These are phyloP conservation scores for Lytechinus variegatus DNA, from an alignment of 35 echinoderm and acorn worm genomes.

Conservation along the genomic window DNA sequence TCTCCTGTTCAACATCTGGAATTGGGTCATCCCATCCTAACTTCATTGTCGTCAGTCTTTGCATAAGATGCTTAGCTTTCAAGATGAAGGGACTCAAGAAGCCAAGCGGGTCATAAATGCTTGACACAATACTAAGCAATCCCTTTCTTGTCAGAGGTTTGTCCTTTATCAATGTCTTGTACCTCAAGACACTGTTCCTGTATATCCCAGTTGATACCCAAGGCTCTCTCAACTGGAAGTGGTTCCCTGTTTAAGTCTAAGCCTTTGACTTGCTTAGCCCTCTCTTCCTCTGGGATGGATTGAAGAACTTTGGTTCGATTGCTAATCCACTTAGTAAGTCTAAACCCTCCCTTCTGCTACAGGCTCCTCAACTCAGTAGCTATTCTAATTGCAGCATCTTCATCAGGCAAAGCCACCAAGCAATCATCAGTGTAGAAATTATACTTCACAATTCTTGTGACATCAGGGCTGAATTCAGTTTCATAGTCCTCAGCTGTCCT, in stretches of 20 bases:
- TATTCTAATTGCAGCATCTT: conserved; percentile 27
- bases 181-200: conserved; percentile 52
- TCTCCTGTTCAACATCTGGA: background rate
- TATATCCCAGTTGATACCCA: conserved; percentile 63
- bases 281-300: conserved; percentile 58
- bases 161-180: conserved; percentile 1
- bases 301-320: conserved; percentile 54
- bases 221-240: conserved; percentile 56
- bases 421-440: conserved; percentile 78
- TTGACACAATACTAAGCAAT: conserved; percentile 52
- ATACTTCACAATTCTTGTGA: background rate
- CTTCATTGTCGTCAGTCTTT: conserved; percentile 42
- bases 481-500: conserved; percentile 51
- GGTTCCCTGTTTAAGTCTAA: conserved; percentile 60
- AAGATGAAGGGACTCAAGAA: conserved; percentile 56
- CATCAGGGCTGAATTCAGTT: background rate
- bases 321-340: conserved; percentile 54
- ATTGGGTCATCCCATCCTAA: conserved; percentile 73
- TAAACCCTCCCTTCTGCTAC: conserved; percentile 56
- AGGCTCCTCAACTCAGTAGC: conserved; percentile 38
- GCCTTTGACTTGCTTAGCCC: conserved; percentile 37
- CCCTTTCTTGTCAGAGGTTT: conserved; percentile 63
- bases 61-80: conserved; percentile 55
- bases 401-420: conserved; percentile 37
- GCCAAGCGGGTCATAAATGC: conserved; percentile 66